Percentiles rank a stretch among this genome's conserved stretches.
These are phyloP conservation scores for Chrysochloris asiatica DNA, from an alignment of 2,113 vertebrate species.

Conservation along the genomic window DNA sequence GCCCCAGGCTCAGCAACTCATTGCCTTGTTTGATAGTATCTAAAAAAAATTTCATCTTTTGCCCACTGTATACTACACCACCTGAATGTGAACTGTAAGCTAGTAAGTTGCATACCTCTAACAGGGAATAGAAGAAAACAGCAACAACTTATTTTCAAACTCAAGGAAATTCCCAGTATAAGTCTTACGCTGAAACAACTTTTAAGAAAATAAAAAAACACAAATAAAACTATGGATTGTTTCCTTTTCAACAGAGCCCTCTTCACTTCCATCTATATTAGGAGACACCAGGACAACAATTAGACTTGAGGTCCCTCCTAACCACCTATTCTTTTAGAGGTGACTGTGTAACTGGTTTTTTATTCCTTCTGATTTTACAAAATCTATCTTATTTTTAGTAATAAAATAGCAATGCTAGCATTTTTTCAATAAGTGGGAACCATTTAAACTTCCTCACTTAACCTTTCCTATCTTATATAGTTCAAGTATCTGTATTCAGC, in stretches of 20 bases:
- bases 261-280: background rate
- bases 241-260: slow-evolving; percentile 12
- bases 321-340: background rate
- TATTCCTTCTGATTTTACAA: background rate
- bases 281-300: background rate
- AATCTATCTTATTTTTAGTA: slow-evolving; percentile 18
- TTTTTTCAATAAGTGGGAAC: slow-evolving; percentile 14
- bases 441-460: background rate
- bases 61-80: too few relatives aligned
- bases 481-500: background rate
- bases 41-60: too few relatives aligned
- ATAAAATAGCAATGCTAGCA: background rate
- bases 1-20: too few relatives aligned
- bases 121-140: too few relatives aligned
- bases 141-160: slow-evolving; percentile 33
- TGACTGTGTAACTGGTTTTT: background rate
- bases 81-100: too few relatives aligned
- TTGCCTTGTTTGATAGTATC: too few relatives aligned
- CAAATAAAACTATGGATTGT: background rate
- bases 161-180: background rate
- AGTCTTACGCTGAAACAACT: background rate
- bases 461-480: background rate
- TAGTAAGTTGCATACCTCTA: too few relatives aligned
- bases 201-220: slow-evolving; percentile 14
- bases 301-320: background rate